Evolutionary conservation across 2,113 vertebrate genomes (phyloP).

Genomic region (Oryctolagus cuniculus): DNA sequence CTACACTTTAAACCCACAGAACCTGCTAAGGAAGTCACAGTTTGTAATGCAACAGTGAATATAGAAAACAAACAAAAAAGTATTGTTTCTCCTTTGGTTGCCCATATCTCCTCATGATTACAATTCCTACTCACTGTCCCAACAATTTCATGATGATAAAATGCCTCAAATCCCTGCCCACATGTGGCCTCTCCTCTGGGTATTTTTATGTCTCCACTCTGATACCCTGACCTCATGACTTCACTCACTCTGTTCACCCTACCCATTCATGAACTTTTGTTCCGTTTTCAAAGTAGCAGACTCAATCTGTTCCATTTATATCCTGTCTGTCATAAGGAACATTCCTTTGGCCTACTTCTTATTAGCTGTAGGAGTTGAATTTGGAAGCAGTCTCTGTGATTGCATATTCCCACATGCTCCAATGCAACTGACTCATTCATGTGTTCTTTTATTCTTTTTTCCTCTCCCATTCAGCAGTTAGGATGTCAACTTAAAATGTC

Average conservation of each 20-base stretch:
- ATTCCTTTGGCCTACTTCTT: neutral
- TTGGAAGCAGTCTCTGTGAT: neutral
- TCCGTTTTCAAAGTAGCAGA: neutral
- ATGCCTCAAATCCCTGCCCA: neutral
- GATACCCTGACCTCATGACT: neutral
- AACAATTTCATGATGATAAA: neutral
- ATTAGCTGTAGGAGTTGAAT: neutral
- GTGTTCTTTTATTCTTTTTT: constrained; percentile 19
- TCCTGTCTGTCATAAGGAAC: neutral
- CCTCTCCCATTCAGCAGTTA: neutral
- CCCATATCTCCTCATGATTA: neutral
- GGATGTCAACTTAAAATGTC: constrained; percentile 54
- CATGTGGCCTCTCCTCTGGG: neutral
- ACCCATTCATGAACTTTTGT: neutral
- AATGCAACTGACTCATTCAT: neutral
- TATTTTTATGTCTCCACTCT: neutral
- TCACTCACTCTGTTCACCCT: neutral
- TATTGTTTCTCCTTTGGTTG: neutral
- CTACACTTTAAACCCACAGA: neutral
- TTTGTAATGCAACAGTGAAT: neutral
- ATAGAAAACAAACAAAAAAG: neutral
- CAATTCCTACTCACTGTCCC: neutral
- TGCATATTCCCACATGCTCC: neutral
- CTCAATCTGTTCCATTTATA: neutral
- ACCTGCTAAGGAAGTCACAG: neutral